Conservation (phyloP, 2,888 invertebrate genomes). For the Lepas anatifera region DNA sequence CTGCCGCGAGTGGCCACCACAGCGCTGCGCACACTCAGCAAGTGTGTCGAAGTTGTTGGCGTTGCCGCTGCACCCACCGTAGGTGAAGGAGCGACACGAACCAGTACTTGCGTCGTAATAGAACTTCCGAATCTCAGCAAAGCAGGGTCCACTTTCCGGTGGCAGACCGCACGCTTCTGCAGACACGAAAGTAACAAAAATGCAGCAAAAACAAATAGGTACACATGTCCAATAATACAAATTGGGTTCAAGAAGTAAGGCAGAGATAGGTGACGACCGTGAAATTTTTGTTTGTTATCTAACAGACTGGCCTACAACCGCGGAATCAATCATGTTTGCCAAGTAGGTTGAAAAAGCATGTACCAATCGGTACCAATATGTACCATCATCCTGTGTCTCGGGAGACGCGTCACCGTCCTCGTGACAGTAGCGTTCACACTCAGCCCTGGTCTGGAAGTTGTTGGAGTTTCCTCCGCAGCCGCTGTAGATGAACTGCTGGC, state of each 20-base stretch:
- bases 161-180: background rate
- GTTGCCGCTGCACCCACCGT: slow-evolving; percentile 15
- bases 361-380: too few species aligned
- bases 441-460: slow-evolving; percentile 2
- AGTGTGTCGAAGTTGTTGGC: slow-evolving; percentile 14
- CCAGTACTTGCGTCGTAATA: background rate
- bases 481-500: slow-evolving; percentile 16
- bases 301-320: too few species aligned
- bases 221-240: too few species aligned
- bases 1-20: background rate
- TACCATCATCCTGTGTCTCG: too few species aligned
- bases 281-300: too few species aligned
- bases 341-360: too few species aligned
- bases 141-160: background rate
- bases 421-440: background rate
- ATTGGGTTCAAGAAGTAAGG: too few species aligned
- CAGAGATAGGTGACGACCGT: too few species aligned
- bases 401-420: too few species aligned
- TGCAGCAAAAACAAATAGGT: too few species aligned
- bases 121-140: slow-evolving; percentile 2
- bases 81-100: slow-evolving; percentile 11
- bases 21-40: background rate
- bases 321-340: too few species aligned
- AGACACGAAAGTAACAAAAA: background rate
- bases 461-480: slow-evolving; percentile 17